Evolutionary conservation across 2,797 vertebrate genomes (phyloP).

Genomic region (Rhodeus uyekii): DNA sequence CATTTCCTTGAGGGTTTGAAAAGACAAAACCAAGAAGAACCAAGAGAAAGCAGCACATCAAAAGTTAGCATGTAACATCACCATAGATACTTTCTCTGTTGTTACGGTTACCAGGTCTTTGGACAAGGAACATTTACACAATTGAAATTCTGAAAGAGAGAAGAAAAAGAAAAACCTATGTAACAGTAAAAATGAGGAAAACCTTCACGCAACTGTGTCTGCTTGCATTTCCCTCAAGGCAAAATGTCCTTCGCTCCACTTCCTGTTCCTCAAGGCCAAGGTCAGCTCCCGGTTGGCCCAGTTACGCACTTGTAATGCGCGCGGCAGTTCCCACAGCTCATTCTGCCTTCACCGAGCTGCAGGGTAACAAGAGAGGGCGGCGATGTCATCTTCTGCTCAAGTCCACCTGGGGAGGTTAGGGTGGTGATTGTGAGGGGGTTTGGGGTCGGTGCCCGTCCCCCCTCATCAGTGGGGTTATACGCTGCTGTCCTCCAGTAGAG

Average conservation of each 20-base stretch:
- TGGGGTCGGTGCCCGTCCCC: conserved; percentile 52
- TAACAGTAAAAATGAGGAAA: conserved; percentile 61
- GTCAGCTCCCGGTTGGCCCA: conserved; percentile 55
- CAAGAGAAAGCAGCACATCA: conserved; percentile 54
- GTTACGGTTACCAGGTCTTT: conserved; percentile 48
- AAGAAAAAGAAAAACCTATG: conserved; percentile 20
- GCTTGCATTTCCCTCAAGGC: conserved; percentile 26
- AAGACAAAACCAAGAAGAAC: conserved; percentile 44
- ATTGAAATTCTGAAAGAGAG: conserved; percentile 58
- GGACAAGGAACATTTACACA: conserved; percentile 56
- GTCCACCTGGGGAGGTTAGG: conserved; percentile 52
- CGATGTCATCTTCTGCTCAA: conserved; percentile 47
- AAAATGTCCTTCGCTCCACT: conserved; percentile 35
- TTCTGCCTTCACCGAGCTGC: conserved; percentile 44
- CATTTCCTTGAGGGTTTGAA: conserved; percentile 5
- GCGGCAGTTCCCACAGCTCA: not conserved
- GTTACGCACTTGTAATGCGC: not conserved
- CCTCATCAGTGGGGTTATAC: conserved; percentile 78
- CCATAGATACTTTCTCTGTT: conserved; percentile 49
- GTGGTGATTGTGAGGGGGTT: conserved; percentile 38
- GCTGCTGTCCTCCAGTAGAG: conserved; percentile 87
- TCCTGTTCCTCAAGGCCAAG: conserved; percentile 58
- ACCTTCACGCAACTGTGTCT: conserved; percentile 24
- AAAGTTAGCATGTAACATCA: conserved; percentile 57
- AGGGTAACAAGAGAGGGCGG: conserved; percentile 42